These are phyloP conservation scores for Pecten maximus DNA, from an alignment of 2,888 invertebrate genomes.

Conservation along the genomic window DNA sequence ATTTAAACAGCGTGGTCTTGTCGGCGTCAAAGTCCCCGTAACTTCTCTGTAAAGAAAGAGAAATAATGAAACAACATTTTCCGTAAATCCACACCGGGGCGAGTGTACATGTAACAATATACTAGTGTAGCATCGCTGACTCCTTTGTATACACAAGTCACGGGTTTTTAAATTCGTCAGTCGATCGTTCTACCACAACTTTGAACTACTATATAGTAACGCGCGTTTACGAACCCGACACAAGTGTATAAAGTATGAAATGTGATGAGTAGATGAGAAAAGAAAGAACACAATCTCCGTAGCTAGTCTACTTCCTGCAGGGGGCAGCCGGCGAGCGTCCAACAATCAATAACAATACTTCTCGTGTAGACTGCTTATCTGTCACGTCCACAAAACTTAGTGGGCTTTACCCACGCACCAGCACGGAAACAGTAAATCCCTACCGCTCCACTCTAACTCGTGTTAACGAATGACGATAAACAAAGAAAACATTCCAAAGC, in stretches of 20 bases:
- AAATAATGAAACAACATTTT: constrained; percentile 28
- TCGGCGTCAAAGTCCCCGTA: constrained; percentile 36
- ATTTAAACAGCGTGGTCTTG: constrained; percentile 16
- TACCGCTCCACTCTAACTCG: constrained; percentile 28
- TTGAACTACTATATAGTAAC: not conserved
- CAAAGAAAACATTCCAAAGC: constrained; percentile 38
- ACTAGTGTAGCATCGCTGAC: constrained; percentile 37
- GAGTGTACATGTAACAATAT: constrained; percentile 27
- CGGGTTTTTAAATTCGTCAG: constrained; percentile 43
- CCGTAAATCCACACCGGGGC: not conserved
- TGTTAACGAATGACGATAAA: constrained; percentile 47
- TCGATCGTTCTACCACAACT: constrained; percentile 19
- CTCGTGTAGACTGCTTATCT: constrained; percentile 46
- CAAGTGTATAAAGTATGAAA: constrained; percentile 40
- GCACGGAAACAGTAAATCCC: constrained; percentile 37
- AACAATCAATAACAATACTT: constrained; percentile 52
- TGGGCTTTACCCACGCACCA: constrained; percentile 44
- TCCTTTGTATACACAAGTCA: constrained; percentile 35
- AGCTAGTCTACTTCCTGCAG: constrained; percentile 47
- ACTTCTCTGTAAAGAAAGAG: constrained; percentile 38
- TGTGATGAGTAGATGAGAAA: constrained; percentile 48
- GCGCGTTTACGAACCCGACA: not conserved
- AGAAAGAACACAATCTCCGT: constrained; percentile 45
- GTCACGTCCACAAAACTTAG: constrained; percentile 47
- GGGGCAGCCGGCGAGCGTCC: constrained; percentile 41